These are phyloP conservation scores for Phacellophora camtschatica DNA, from an alignment of 30 jellyfish, hydroid and myxozoan species.

Conservation along the genomic window DNA sequence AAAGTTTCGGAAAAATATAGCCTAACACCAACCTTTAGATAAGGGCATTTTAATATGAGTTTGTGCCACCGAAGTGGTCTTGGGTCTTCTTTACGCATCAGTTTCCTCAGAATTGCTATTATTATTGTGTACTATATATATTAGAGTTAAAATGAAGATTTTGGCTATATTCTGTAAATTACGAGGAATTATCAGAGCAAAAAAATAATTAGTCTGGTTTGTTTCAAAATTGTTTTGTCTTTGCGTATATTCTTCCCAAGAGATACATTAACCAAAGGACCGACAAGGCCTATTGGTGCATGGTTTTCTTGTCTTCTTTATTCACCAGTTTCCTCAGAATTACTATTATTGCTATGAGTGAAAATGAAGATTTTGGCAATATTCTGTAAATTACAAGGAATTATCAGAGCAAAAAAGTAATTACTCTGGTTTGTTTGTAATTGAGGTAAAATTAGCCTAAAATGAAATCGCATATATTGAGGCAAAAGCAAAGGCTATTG, in stretches of 20 bases:
- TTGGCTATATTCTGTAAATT: slow-evolving; percentile 52
- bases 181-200: slow-evolving; percentile 23
- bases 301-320: too few relatives aligned
- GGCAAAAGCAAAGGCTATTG: too few relatives aligned
- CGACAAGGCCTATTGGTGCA: too few relatives aligned
- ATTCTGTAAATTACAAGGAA: slow-evolving; percentile 49
- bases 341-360: slow-evolving; percentile 3
- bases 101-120: not conserved
- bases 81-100: too few relatives aligned
- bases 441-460: too few relatives aligned
- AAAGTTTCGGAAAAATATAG: too few relatives aligned
- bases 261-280: too few relatives aligned
- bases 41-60: not conserved
- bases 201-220: not conserved
- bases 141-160: slow-evolving; percentile 11
- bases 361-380: slow-evolving; percentile 23
- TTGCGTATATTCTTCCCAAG: too few relatives aligned
- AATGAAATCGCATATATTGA: too few relatives aligned
- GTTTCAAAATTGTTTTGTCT: not conserved
- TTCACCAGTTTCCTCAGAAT: not conserved
- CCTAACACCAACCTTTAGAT: not conserved
- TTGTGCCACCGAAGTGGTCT: too few relatives aligned
- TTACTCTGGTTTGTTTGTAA: slow-evolving; percentile 9
- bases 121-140: slow-evolving; percentile 15
- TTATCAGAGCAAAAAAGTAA: slow-evolving; percentile 2